A percentile compares a stretch with the other conserved stretches of the same genome.
Evolutionary conservation across 2,113 vertebrate species (phyloP).

Genomic region (Empidonax alnorum): DNA sequence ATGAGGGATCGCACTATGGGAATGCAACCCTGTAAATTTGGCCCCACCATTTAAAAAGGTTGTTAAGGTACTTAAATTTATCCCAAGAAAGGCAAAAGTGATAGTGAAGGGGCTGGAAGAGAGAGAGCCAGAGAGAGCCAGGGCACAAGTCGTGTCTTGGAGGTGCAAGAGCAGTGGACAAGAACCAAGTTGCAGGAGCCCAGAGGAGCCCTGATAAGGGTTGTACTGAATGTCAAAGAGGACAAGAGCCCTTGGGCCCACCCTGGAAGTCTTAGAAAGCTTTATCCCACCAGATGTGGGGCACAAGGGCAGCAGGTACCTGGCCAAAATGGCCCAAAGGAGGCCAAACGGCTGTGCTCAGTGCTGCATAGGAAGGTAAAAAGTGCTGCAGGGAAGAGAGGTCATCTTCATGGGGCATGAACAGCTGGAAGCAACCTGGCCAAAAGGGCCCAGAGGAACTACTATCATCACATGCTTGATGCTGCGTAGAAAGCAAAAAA

Average conservation of each 20-base stretch:
- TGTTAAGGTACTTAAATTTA: not conserved
- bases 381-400: not conserved
- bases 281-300: no score
- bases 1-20: accelerated
- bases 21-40: not conserved
- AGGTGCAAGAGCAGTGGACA: not conserved
- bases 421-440: not conserved
- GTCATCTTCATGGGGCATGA: not conserved
- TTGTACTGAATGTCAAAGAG: accelerated
- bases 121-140: not conserved
- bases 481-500: not conserved
- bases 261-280: no score
- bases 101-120: not conserved
- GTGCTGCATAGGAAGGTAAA: not conserved
- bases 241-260: not conserved
- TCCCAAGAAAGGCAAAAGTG: accelerated
- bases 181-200: not conserved
- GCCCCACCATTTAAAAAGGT: not conserved
- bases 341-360: not conserved
- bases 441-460: no score
- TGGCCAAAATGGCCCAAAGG: not conserved
- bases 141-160: accelerated
- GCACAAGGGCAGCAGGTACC: no score
- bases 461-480: not conserved
- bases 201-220: not conserved